phyloP scores from a whole-genome alignment of 2,797 vertebrate genomes.

The Takifugu rubripes region DNA sequence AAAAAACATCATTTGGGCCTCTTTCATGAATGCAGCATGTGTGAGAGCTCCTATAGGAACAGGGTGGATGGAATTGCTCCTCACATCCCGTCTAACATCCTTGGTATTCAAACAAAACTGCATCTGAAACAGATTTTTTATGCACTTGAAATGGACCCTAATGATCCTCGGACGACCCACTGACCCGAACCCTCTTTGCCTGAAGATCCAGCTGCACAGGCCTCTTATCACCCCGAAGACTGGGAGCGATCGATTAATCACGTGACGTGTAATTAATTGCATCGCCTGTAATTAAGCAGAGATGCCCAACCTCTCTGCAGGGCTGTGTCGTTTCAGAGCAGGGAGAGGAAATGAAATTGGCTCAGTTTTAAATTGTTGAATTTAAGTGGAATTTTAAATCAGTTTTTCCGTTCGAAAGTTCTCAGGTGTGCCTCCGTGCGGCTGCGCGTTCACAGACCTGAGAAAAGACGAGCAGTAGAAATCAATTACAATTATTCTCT shows the following conservation, averaged over 20 bases:
- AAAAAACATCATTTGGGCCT: too few relatives aligned
- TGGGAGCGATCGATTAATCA: conserved; percentile 69
- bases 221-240: conserved; percentile 59
- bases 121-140: too few relatives aligned
- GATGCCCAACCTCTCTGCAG: conserved; percentile 1
- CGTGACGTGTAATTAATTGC: conserved; percentile 52
- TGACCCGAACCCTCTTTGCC: conserved; percentile 44
- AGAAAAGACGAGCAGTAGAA: conserved; percentile 65
- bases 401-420: background rate
- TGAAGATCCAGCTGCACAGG: conserved; percentile 44
- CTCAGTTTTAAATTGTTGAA: too few relatives aligned
- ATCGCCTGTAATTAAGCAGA: conserved; percentile 10
- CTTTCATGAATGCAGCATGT: too few relatives aligned
- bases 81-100: too few relatives aligned
- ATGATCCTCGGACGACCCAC: conserved; percentile 39
- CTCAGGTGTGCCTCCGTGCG: background rate
- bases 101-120: too few relatives aligned
- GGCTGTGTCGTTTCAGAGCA: background rate
- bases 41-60: too few relatives aligned
- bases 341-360: too few relatives aligned
- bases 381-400: too few relatives aligned
- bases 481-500: conserved; percentile 96
- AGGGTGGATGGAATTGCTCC: too few relatives aligned
- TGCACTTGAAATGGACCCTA: background rate
- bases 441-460: conserved; percentile 14